phyloP scores from a whole-genome alignment of 2,888 invertebrate genomes.

The Apodemia duryi region DNA sequence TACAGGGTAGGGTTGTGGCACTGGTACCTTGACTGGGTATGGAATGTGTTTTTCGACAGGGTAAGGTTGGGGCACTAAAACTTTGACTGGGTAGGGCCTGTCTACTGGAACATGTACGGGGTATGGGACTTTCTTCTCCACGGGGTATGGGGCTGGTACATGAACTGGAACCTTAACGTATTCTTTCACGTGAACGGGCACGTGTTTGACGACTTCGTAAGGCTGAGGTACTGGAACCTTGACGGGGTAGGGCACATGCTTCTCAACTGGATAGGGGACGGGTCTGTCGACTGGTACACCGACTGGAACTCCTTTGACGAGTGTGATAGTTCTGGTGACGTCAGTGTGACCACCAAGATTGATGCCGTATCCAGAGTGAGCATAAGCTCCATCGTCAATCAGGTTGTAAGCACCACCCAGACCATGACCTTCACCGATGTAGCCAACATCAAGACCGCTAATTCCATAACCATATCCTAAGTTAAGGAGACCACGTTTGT shows the following conservation, averaged over 20 bases:
- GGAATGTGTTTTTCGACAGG: constrained; percentile 88
- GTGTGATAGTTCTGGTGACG: constrained; percentile 82
- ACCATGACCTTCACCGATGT: constrained; percentile 82
- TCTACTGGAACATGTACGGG: constrained; percentile 86
- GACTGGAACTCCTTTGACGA: constrained; percentile 82
- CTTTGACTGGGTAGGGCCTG: constrained; percentile 89
- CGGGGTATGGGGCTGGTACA: constrained; percentile 87
- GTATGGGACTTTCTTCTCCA: constrained; percentile 87
- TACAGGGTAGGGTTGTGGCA: constrained; percentile 88
- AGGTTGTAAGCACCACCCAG: constrained; percentile 74
- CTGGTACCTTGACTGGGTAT: constrained; percentile 86
- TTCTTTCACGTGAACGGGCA: constrained; percentile 87
- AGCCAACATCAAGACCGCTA: constrained; percentile 86
- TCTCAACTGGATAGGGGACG: constrained; percentile 82
- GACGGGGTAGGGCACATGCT: constrained; percentile 83
- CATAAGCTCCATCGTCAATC: constrained; percentile 48
- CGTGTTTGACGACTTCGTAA: constrained; percentile 84
- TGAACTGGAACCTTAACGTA: constrained; percentile 89
- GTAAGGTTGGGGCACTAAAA: constrained; percentile 88
- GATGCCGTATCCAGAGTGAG: constrained; percentile 39
- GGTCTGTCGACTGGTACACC: constrained; percentile 83
- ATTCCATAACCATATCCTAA: constrained; percentile 90
- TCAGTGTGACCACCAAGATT: constrained; percentile 62
- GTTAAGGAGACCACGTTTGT: constrained; percentile 89
- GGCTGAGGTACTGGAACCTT: constrained; percentile 85